Base-by-base conservation (phyloP, 2,888 invertebrate genomes). In the Polyommatus icarus region DNA sequence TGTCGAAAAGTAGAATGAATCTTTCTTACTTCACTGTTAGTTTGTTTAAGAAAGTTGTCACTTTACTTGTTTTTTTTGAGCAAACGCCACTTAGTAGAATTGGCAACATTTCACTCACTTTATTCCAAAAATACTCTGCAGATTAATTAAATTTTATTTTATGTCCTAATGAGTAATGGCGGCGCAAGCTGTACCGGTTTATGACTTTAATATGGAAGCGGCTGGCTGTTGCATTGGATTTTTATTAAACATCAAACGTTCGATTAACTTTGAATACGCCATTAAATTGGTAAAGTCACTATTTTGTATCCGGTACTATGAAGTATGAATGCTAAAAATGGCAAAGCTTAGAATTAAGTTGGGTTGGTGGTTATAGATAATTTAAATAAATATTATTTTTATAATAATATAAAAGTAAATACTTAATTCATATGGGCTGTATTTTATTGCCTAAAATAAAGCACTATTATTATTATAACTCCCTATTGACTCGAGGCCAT, bases 141-240 rank as follows among this genome's bases (percentile, higher is more conserved):
- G 61, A 67, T 67, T 67, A 67, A 67, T 67, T 67, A 67, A 67
- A 67, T 67, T 67, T 67, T 67, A 67, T 67, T 67, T 67, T 32
- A 67, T 67, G 15, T 5, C 18, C 18, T 67, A 67, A 67, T 67
- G 29, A 67, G 67, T 67, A 67, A 67, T 29, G 67, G 29, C 67
- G 29, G 67, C 67, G 12, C 15, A 32, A 67, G 29, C 67, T 67
- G 67, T 29, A 29, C 15, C 29, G 6, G 67, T 29, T 67, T 67
- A 67, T 18, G 67, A 67, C 67, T 67, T 61, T 29, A 15, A 67
- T 67, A 67, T 61, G 29, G 29, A 24, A 61, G 24, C 67, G 15
- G 67, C 7, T 18, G 67, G 29, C 67, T 29, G 29, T 67, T 29
- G 67, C 29, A 67, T 67, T 3, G 29, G 67, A 67, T 32, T 32